Base-by-base conservation (phyloP, 1,140 invertebrate genomes). In the Propsilocerus akamusi region DNA sequence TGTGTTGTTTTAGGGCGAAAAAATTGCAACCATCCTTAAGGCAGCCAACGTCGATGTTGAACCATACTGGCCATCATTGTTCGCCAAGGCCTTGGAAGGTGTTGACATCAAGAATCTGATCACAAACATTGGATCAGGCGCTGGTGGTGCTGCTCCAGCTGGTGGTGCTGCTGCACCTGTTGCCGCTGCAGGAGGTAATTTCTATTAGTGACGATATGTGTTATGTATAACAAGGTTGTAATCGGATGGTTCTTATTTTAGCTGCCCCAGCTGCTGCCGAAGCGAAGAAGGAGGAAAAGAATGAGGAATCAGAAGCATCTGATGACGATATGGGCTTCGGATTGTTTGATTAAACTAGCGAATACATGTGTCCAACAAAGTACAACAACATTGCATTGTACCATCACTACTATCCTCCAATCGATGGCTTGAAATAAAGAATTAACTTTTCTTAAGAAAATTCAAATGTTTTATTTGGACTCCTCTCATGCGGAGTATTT, bases 21-120 rank as follows among this genome's bases (percentile, higher is more conserved):
- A 99, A 72, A 94, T 99, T 62, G 80, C 80, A 52, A 96, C 95
- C 51, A 92, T 99, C 65, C 68, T 99, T 58, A 98, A 97, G 68
- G 93, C 96, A 24, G 95, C 96, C 47, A 81, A 79, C 63, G 93
- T 99, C 51, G 85, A 91, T 46, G 84, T 99, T 23, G 97, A 99
- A 65, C 94, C 96, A 20, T 99, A 97, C 71, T 99, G 97, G 97
- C 93, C 95, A 50, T 89, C 89, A 63, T 74, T 99, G 25, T 99
- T 99, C 69, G 91, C 94, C 53, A 97, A 97, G 68, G 90, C 94
- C 37, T 71, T 99, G 49, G 92, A 98, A 70, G 89, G 88, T 51
- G 69, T 97, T 50, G 93, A 97, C 62, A 78, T 98, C 25, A 93
- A 90, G 66, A 86, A 92, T 46, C 69, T 99, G 56, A 92, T 99